Conservation (phyloP, 2,888 invertebrate genomes). For the Polyommatus icarus region DNA sequence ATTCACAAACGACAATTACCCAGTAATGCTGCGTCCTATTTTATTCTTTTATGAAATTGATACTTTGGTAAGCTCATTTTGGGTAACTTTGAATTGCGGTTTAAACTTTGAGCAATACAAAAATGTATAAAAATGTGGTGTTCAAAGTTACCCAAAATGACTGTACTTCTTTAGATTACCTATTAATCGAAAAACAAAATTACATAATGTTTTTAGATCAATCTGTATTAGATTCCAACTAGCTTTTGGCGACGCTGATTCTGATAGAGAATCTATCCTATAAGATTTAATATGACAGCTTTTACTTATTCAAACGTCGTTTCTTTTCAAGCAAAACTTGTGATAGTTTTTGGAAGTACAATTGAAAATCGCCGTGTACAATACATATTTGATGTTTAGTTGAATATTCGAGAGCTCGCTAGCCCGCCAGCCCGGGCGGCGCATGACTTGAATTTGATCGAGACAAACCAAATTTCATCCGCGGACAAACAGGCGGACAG, state of each 20-base stretch:
- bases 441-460: constrained; percentile 73
- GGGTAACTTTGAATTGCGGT: too few species aligned
- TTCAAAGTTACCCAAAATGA: too few species aligned
- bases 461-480: constrained; percentile 70
- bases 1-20: constrained; percentile 4
- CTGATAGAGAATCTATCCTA: neutral
- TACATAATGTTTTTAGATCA: neutral
- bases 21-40: neutral
- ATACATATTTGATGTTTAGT: constrained; percentile 26
- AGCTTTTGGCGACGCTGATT: neutral
- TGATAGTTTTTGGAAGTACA: constrained; percentile 11
- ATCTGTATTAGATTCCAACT: neutral
- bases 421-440: constrained; percentile 46
- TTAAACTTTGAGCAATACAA: too few species aligned
- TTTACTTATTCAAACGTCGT: neutral
- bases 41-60: too few species aligned
- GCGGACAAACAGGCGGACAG: constrained; percentile 71
- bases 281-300: neutral
- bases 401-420: constrained; percentile 23
- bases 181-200: too few species aligned
- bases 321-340: constrained; percentile 9
- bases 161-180: neutral
- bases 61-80: too few species aligned
- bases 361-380: constrained; percentile 20
- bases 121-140: too few species aligned